Percentiles rank a stretch among this genome's conserved stretches.
phyloP scores from a whole-genome alignment of 2,797 vertebrate genomes.

The Semotilus atromaculatus region DNA sequence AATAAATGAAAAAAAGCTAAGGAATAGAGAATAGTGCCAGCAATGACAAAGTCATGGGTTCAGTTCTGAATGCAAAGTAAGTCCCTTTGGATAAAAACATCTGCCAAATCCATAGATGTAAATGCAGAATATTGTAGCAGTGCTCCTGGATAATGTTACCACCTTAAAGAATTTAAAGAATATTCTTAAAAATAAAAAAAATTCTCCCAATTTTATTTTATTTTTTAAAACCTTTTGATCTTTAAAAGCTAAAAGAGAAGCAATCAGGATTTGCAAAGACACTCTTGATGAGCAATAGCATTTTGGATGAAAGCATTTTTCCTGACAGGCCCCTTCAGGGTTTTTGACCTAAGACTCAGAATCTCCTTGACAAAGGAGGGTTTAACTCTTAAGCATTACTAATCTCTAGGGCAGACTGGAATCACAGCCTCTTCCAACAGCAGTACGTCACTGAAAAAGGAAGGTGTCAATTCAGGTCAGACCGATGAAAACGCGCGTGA shows the following conservation, averaged over 20 bases:
- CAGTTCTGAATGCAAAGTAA: no score
- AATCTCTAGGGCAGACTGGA: constrained; percentile 47
- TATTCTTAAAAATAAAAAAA: neutral
- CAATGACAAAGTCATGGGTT: no score
- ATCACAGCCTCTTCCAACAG: constrained; percentile 31
- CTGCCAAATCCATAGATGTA: neutral
- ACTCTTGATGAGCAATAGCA: constrained; percentile 39
- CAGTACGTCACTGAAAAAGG: constrained; percentile 7
- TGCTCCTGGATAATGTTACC: neutral
- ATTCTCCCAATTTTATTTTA: neutral
- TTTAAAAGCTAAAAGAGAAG: neutral
- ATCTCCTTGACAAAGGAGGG: constrained; percentile 45
- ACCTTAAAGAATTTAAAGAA: neutral
- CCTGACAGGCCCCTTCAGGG: constrained; percentile 38
- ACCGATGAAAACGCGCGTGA: neutral
- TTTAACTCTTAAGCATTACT: constrained; percentile 47
- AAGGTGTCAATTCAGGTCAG: constrained; percentile 21
- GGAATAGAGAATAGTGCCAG: neutral
- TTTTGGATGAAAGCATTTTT: constrained; percentile 44
- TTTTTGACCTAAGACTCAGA: constrained; percentile 53
- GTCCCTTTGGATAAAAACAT: neutral
- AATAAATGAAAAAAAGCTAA: neutral
- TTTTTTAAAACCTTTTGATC: constrained; percentile 14
- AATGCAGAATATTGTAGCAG: neutral
- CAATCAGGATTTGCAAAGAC: constrained; percentile 31